Evolutionary conservation across 2,113 vertebrate species (phyloP).

Genomic region (Lanius ludovicianus): DNA sequence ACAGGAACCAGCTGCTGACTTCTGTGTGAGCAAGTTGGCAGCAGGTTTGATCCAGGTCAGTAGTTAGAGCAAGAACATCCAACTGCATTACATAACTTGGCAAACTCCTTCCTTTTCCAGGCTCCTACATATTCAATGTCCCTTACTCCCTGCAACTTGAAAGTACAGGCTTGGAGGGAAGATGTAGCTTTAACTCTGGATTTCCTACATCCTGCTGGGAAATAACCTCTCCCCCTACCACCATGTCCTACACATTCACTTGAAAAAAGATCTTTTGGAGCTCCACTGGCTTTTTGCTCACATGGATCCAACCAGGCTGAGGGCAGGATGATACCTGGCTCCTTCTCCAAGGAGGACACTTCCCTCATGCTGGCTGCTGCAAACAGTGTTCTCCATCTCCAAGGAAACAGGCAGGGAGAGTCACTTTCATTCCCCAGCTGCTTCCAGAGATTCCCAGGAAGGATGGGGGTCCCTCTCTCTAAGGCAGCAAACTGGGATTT

Average conservation of each 20-base stretch:
- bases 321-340: neutral
- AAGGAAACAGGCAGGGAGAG: neutral
- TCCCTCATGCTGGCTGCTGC: neutral
- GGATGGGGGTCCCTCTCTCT: neutral
- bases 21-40: neutral
- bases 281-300: fast-evolving
- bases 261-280: neutral
- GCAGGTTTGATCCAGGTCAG: conserved; percentile 52
- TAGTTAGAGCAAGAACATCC: conserved; percentile 13
- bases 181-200: neutral
- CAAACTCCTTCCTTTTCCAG: neutral
- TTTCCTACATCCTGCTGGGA: neutral
- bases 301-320: neutral
- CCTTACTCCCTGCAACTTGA: neutral
- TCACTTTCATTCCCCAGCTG: neutral
- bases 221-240: neutral
- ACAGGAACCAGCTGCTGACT: neutral
- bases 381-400: neutral
- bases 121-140: neutral
- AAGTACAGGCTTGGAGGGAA: neutral
- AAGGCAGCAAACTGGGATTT: neutral
- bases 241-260: neutral
- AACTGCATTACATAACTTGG: conserved; percentile 25
- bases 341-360: neutral
- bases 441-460: neutral